Percentiles rank a stretch among this genome's conserved stretches.
Evolutionary conservation across 2,797 vertebrate genomes (phyloP).

Genomic region (Jordanella pulchra): DNA sequence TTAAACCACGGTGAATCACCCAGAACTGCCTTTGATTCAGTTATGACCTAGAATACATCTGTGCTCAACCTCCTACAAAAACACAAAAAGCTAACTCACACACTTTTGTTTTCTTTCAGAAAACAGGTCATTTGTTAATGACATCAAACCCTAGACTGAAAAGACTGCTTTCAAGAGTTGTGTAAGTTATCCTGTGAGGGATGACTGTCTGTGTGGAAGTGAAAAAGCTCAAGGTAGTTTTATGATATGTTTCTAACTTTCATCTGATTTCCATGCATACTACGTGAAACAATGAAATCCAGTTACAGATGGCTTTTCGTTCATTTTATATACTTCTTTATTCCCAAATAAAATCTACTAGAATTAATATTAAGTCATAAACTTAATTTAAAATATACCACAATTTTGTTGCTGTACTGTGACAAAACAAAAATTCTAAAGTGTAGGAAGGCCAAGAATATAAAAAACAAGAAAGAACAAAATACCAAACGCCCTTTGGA

Average conservation of each 20-base stretch:
- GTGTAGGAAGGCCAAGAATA: neutral
- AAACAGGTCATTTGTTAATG: neutral
- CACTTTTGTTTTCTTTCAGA: neutral
- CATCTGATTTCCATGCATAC: neutral
- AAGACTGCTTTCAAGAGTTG: neutral
- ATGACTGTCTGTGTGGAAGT: neutral
- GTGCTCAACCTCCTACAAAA: slow-evolving; percentile 16
- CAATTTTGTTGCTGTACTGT: too few relatives aligned
- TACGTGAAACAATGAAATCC: slow-evolving; percentile 27
- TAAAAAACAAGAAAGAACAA: neutral
- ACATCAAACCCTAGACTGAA: neutral
- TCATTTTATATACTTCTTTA: neutral
- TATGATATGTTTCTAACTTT: neutral
- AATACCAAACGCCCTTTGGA: neutral
- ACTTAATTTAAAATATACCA: neutral
- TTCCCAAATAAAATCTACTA: neutral
- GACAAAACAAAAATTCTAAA: too few relatives aligned
- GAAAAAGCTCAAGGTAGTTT: neutral
- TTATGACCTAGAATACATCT: slow-evolving; percentile 62
- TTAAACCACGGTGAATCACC: slow-evolving; percentile 66
- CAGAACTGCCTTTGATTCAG: slow-evolving; percentile 54
- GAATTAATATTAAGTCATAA: neutral
- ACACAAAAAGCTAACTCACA: neutral
- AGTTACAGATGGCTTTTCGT: slow-evolving; percentile 12
- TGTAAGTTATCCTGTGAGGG: slow-evolving; percentile 5